Evolutionary conservation across 2,888 invertebrate genomes (phyloP).

Genomic region (Stenichneumon culpator): DNA sequence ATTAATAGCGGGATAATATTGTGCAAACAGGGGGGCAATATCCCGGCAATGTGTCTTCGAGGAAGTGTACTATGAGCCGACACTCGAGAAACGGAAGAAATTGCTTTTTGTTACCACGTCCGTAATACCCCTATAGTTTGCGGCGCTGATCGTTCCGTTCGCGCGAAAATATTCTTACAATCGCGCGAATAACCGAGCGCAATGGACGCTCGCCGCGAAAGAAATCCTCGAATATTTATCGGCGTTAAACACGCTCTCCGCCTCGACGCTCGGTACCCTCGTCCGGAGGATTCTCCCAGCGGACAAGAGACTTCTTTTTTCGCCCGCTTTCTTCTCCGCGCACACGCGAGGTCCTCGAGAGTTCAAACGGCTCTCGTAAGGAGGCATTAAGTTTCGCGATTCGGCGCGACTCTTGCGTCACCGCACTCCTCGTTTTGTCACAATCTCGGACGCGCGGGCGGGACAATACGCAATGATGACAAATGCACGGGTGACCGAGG

Average conservation of each 20-base stretch:
- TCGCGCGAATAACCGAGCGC: constrained; percentile 42
- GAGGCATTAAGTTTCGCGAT: constrained; percentile 43
- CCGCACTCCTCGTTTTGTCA: constrained; percentile 6
- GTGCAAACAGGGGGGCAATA: constrained; percentile 78
- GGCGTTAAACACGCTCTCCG: constrained; percentile 49
- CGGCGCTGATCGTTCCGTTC: background rate
- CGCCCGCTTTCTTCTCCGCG: constrained; percentile 25
- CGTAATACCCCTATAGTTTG: constrained; percentile 12
- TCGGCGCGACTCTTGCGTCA: constrained; percentile 2
- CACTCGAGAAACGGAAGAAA: constrained; percentile 46
- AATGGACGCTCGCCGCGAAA: constrained; percentile 15
- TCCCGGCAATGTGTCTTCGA: constrained; percentile 75
- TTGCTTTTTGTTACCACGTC: constrained; percentile 41
- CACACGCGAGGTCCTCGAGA: constrained; percentile 6
- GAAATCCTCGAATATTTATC: constrained; percentile 58
- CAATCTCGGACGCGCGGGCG: constrained; percentile 18
- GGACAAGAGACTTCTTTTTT: background rate
- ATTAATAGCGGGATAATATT: constrained; percentile 82
- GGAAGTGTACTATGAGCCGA: constrained; percentile 31
- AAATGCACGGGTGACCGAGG: constrained; percentile 35
- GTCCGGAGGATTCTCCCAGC: constrained; percentile 19
- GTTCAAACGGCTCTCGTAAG: constrained; percentile 45
- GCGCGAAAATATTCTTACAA: constrained; percentile 58
- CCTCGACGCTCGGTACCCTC: background rate
- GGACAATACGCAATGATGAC: constrained; percentile 47